Conservation (phyloP, 2,888 invertebrate genomes). For the Conistra vaccinii region DNA sequence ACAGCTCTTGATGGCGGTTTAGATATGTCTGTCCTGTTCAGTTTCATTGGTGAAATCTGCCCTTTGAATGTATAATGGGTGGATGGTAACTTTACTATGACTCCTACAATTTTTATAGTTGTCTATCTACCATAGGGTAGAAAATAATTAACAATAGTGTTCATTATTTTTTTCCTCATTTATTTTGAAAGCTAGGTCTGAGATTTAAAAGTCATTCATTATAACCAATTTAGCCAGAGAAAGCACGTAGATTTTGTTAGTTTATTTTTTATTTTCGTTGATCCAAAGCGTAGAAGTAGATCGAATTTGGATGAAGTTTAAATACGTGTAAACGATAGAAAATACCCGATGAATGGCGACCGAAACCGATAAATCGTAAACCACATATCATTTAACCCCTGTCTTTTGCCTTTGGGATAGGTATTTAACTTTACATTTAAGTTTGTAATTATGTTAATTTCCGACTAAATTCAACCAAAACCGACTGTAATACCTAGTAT, state of each 20-base stretch:
- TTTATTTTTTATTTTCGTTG: not conserved
- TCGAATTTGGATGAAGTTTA: not conserved
- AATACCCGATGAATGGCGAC: too few species aligned
- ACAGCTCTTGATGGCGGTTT: too few species aligned
- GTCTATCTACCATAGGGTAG: not conserved
- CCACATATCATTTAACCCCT: not conserved
- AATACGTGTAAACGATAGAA: not conserved
- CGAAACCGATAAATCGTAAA: not conserved
- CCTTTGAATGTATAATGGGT: not conserved
- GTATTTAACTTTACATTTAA: not conserved
- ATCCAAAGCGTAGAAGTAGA: not conserved
- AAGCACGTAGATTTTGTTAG: not conserved
- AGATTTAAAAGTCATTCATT: not conserved
- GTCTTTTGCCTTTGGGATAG: not conserved
- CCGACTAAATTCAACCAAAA: constrained; percentile 8
- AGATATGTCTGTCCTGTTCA: too few species aligned
- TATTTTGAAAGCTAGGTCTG: not conserved
- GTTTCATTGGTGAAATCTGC: too few species aligned
- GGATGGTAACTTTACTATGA: not conserved
- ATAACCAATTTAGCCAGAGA: too few species aligned
- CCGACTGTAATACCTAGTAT: not conserved
- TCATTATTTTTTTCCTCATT: not conserved
- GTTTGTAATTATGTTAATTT: constrained; percentile 2
- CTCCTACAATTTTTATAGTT: not conserved
- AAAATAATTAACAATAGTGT: too few species aligned